A percentile compares a stretch with the other conserved stretches of the same genome.
Evolutionary conservation across 37 sponge, comb jelly and placozoan genomes (phyloP).

Genomic region (Cliona cf. orientalis): DNA sequence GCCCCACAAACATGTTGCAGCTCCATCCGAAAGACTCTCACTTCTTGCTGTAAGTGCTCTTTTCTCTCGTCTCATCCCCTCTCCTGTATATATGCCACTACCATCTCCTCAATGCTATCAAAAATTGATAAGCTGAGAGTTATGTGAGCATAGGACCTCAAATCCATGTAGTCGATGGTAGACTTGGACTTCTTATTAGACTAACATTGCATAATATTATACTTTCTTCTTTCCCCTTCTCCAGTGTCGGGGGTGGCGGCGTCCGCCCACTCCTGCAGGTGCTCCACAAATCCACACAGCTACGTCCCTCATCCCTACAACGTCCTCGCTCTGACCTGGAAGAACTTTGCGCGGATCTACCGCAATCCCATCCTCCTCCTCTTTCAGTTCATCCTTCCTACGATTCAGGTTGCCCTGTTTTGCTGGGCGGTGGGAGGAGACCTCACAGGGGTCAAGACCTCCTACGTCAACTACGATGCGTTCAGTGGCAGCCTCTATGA

Average conservation of each 20-base stretch:
- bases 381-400: constrained; percentile 75
- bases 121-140: too few relatives aligned
- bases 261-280: not conserved
- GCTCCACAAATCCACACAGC: not conserved
- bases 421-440: constrained; percentile 65
- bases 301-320: constrained; percentile 21
- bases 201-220: not conserved
- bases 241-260: not conserved
- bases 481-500: not conserved
- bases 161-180: too few relatives aligned
- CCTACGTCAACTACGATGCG: constrained; percentile 47
- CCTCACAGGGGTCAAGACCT: constrained; percentile 34
- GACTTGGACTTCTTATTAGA: not conserved
- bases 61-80: too few relatives aligned
- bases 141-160: too few relatives aligned
- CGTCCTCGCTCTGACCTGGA: constrained; percentile 58
- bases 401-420: constrained; percentile 66
- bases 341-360: constrained; percentile 45
- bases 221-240: not conserved
- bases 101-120: too few relatives aligned
- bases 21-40: too few relatives aligned
- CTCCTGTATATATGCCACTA: too few relatives aligned
- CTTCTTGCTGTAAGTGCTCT: too few relatives aligned
- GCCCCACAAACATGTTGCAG: too few relatives aligned
- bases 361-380: constrained; percentile 69